phyloP scores from a whole-genome alignment of 2,888 invertebrate genomes.

The Callinectes sapidus region DNA sequence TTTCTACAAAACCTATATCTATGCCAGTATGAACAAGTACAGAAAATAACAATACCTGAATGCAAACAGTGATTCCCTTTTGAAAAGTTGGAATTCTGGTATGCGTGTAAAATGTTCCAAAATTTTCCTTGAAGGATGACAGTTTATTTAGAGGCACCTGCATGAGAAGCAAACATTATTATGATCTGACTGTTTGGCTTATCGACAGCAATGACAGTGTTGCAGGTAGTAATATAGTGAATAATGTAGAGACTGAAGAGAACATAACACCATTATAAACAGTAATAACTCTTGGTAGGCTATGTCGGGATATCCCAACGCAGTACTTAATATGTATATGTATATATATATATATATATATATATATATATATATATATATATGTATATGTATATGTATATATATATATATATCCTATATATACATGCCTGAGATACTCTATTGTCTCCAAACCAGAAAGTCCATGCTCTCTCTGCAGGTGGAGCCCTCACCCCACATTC shows the following conservation, averaged over 20 bases:
- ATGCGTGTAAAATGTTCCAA: not conserved
- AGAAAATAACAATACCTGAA: not conserved
- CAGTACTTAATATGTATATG: not conserved
- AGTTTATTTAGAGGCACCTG: not conserved
- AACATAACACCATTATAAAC: not conserved
- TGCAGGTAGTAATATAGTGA: not conserved
- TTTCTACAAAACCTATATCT: not conserved
- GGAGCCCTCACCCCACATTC: constrained; percentile 18
- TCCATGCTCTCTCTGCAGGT: not conserved
- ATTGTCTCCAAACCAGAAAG: constrained; percentile 46
- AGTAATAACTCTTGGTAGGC: not conserved
- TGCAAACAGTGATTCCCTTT: not conserved
- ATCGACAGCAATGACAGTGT: not conserved
- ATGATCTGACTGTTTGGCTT: not conserved
- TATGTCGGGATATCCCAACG: not conserved
- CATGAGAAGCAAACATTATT: not conserved
- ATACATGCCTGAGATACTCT: constrained; percentile 33
- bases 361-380: no score
- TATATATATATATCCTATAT: no score
- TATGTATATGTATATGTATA: no score
- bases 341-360: no score
- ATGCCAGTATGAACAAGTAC: not conserved
- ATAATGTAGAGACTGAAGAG: not conserved
- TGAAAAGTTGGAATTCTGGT: not conserved
- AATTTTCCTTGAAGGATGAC: not conserved